Percentiles rank a stretch among this genome's conserved stretches.
Evolutionary conservation across 2,888 invertebrate species (phyloP).

Genomic region (Himalopsyche tibetana): DNA sequence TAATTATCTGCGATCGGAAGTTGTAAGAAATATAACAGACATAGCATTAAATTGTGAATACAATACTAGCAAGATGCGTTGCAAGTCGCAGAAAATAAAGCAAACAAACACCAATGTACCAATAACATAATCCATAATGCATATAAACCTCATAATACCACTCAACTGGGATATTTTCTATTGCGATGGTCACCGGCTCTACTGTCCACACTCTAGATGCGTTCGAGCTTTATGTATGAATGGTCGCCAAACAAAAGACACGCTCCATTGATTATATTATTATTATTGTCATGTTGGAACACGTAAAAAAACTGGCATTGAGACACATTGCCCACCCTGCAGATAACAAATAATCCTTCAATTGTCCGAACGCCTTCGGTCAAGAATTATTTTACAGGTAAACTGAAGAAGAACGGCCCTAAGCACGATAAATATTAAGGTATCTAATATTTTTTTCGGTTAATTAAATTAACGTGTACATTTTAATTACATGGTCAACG

Average conservation of each 20-base stretch:
- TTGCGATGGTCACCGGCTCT: not conserved
- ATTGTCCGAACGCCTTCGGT: conserved; percentile 27
- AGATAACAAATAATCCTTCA: conserved; percentile 34
- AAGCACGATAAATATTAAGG: not conserved
- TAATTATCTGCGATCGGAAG: too few species aligned
- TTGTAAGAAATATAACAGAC: too few species aligned
- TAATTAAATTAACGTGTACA: too few species aligned
- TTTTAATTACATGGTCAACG: too few species aligned
- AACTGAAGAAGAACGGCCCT: not conserved
- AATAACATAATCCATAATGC: conserved; percentile 26
- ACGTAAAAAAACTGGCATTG: not conserved
- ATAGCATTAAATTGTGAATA: too few species aligned
- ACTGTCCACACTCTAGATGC: not conserved
- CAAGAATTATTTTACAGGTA: not conserved
- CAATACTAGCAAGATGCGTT: not conserved
- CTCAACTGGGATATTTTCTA: not conserved
- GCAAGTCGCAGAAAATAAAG: conserved; percentile 7
- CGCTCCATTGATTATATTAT: not conserved
- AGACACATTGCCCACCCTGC: conserved; percentile 24
- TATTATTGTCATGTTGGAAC: conserved; percentile 22
- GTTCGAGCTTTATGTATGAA: not conserved
- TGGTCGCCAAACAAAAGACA: conserved; percentile 15
- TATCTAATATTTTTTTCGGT: too few species aligned
- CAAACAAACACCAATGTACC: conserved; percentile 34
- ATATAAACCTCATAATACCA: conserved; percentile 27